Base-by-base conservation (phyloP, 2,113 vertebrate species). In the Azemiops feae region DNA sequence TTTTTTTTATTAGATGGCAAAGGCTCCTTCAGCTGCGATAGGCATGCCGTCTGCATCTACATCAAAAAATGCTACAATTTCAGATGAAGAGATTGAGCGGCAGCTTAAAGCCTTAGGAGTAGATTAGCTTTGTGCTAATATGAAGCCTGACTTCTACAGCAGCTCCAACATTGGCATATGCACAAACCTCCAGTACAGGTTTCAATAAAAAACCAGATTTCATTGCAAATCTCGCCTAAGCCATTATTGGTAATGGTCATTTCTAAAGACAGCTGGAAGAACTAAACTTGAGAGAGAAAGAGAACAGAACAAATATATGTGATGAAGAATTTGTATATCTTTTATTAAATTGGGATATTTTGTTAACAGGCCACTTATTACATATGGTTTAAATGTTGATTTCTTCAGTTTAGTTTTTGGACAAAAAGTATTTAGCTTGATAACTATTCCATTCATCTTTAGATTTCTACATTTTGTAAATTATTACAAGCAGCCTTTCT, bases 21-120 rank as follows among this genome's bases (percentile, higher is more conserved):
- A 98, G 96, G 99, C 98, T 94, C 99, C 99, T 0, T 98, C 99
- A 92, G 98, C 99, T 96, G 98, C 98, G 93, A 98, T 97, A 96
- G 97, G 97, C 81, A 95, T 99, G 91, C 99, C 99, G 0, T 97
- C 98, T 43, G 98, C 98, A 8, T 97, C 98, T 11, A 97, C 98
- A 81, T 97, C 98, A 81, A 98, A 98, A 95, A 90, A 97, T 55
- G 69, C 97, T 94, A 98, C 98, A 39, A 99, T 99, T 95, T 99
- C 99, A 0, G 99, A 99, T 91, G 99, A 99, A 88, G 99, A 99
- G 97, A 99, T 99, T 57, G 99, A 99, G 97, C 97, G 99, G 92
- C 99, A 99, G 95, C 99, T 99, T 91, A 98, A 98, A 97, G 99
- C 99, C 53, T 96, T 99, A 96, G 99, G 98, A 94, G 98, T 99